A percentile compares a stretch with the other conserved stretches of the same genome.
phyloP scores from a whole-genome alignment of 2,888 invertebrate species.

The Lacanobia oleracea region DNA sequence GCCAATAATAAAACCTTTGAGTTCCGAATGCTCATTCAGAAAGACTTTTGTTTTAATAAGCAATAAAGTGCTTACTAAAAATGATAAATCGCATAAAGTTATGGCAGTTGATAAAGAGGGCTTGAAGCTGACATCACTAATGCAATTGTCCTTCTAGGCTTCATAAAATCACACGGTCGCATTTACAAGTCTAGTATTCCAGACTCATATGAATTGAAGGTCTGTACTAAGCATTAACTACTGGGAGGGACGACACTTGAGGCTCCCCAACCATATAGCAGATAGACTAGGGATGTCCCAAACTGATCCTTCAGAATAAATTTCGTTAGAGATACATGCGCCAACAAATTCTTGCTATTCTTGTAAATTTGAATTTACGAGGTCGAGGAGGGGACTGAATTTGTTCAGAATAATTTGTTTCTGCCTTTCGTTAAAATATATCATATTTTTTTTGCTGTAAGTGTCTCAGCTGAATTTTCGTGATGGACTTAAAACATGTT shows the following conservation, averaged over 20 bases:
- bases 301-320: constrained; percentile 61
- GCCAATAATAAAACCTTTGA: constrained; percentile 16
- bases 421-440: constrained; percentile 24
- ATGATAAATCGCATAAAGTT: constrained; percentile 28
- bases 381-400: constrained; percentile 33
- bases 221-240: constrained; percentile 51
- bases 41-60: neutral
- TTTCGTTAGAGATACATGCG: constrained; percentile 54
- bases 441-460: constrained; percentile 5
- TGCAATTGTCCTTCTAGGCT: constrained; percentile 38
- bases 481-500: constrained; percentile 2
- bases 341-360: constrained; percentile 58
- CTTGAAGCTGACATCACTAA: constrained; percentile 40
- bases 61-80: constrained; percentile 16
- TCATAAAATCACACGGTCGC: constrained; percentile 49
- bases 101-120: constrained; percentile 13
- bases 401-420: constrained; percentile 42
- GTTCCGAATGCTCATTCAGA: constrained; percentile 23
- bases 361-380: constrained; percentile 61
- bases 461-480: constrained; percentile 9
- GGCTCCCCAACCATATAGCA: constrained; percentile 47
- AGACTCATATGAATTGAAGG: constrained; percentile 60
- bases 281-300: constrained; percentile 62
- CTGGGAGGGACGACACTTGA: constrained; percentile 46
- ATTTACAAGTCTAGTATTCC: constrained; percentile 57